Evolutionary conservation across 2,113 vertebrate genomes (phyloP), one percentile per base, ranked within the genome.

Genomic region (Amphiprion ocellaris): DNA sequence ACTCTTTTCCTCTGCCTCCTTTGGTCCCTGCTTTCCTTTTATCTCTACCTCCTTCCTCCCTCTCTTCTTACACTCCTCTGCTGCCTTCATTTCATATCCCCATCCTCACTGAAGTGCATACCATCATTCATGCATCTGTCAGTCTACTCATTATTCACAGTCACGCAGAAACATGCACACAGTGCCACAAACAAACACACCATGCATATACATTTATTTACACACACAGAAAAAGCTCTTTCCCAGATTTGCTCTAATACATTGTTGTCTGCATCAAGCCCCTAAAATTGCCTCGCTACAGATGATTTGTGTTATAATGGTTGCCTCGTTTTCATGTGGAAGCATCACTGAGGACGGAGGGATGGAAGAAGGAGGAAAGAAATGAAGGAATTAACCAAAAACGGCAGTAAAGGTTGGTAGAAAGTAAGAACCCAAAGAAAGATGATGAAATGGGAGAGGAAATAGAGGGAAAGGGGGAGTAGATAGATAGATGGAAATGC

Each of bases 401-500:
- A 58, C 10, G 16, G 30, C 33, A 62, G 30, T 16, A 21, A 61
- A 49, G 10, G 58, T 53, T 52, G 50, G 17, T 46, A 52, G 41
- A 60, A 33, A 33, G 26, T 23, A 37, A 75, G 23, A 26, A 53
- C 52, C 3, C 37, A 11, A 55, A 53, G 10, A 21, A n/a, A 55
- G 50, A 77, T 79, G 84, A 87, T 74, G 70, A 85, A 88, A 88
- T 23, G 37, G 46, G 24, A 28, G 19, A 17, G 30, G 69, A 77
- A 71, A 74, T 16, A 15, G 37, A 69, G 3, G 12, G 28, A 53
- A 24, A 23, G n/a, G 4, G 44, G 28, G 47, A 37, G 53, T 60
- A 14, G 16, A 61, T 21, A 55, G 28, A 47, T 9, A 19, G 21
- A 30, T 1, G 14, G 52, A 50, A 5, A 61, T 55, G 24, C 19